Evolutionary conservation across 2,888 invertebrate species (phyloP), one percentile per base, ranked within the genome.

Genomic region (Pollenia griseotomentosa): DNA sequence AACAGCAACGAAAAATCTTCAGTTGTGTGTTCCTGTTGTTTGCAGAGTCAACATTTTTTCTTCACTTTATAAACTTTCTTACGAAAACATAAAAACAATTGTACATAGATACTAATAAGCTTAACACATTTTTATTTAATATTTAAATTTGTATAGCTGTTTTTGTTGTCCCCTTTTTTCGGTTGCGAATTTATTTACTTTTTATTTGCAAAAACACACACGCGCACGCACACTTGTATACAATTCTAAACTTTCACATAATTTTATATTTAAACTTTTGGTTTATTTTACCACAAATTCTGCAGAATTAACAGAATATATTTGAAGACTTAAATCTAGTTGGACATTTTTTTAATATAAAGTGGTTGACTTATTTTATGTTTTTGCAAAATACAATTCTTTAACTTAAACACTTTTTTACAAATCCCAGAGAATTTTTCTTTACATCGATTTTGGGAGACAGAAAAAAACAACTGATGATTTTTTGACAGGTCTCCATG

Each of bases 391-490:
- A 83, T 53, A 77, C 14, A 23, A 40, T 51, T 10, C 19, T 66
- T 81, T 81, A 14, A 59, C 19, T 66, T 81, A 74, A 14, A 59
- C 33, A 75, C 9, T 14, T 42, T 55, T 71, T 57, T 46, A 75
- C 16, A 53, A 48, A 46, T 23, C 14, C 75, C 16, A 77, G 19
- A 57, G 42, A 11, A 83, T 16, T 71, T 78, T 59, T 77, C 63
- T 70, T 40, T 57, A 71, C 83, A 83, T 83, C 78, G 83, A 83
- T 83, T 83, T 83, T 66, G 78, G 71, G 71, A 73, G 71, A 73
- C 83, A 63, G 42, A 73, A 78, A 77, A 71, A 82, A 71, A 61
- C 73, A 74, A 74, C 70, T 77, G 70, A 46, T n/a, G 11, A 46
- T 44, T 53, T 19, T 71, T 83, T 83, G 83, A 77, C 83, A 83